phyloP scores from a whole-genome alignment of 2,797 vertebrate genomes.

The Myotis myotis region DNA sequence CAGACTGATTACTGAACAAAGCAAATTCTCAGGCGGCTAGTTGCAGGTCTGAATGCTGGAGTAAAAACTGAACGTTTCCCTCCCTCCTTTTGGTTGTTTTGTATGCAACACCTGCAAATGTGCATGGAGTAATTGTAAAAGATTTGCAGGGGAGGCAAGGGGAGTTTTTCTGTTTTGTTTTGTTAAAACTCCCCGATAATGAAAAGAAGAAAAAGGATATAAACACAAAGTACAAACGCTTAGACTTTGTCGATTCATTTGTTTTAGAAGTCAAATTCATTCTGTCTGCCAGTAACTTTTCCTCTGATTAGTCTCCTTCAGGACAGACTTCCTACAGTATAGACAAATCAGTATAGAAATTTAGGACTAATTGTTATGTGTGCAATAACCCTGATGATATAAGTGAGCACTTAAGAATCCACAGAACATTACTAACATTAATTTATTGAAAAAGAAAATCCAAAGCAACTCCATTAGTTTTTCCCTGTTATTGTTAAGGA shows the following conservation, averaged over 20 bases:
- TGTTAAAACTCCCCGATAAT: not conserved
- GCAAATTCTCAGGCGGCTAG: constrained; percentile 64
- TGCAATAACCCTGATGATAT: constrained; percentile 67
- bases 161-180: not conserved
- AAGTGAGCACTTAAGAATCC: constrained; percentile 68
- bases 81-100: not conserved
- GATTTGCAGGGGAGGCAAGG: not conserved
- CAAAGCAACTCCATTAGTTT: constrained; percentile 77
- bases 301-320: not conserved
- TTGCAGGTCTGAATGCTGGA: constrained; percentile 54
- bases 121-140: not conserved
- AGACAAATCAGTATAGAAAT: constrained; percentile 32
- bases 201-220: constrained; percentile 43
- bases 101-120: constrained; percentile 48
- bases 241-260: not conserved
- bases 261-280: constrained; percentile 26
- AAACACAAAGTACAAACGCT: not conserved
- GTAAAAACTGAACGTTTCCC: not conserved
- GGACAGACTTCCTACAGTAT: not conserved
- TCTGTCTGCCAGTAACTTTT: not conserved
- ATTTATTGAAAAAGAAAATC: constrained; percentile 71
- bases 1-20: constrained; percentile 78
- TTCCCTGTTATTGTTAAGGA: constrained; percentile 73
- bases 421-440: constrained; percentile 67
- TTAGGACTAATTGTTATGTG: constrained; percentile 62